Percentiles rank a stretch among this genome's conserved stretches.
These are phyloP conservation scores for Brachyalestes nurse DNA, from an alignment of 2,797 vertebrate genomes.

Conservation along the genomic window DNA sequence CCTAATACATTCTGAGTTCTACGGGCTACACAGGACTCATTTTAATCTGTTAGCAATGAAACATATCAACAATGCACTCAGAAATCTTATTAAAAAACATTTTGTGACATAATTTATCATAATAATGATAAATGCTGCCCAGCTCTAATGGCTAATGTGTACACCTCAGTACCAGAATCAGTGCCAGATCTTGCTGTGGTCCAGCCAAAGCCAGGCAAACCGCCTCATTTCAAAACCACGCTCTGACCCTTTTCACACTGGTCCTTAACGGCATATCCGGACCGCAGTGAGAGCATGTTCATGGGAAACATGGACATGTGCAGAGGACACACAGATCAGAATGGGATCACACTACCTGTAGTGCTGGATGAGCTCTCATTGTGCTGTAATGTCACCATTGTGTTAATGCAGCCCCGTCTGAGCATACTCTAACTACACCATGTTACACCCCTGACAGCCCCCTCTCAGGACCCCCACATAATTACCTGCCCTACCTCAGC, in stretches of 20 bases:
- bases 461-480: conserved; percentile 5
- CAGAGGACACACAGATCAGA: neutral
- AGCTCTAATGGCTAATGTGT: too few relatives aligned
- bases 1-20: too few relatives aligned
- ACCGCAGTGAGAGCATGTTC: neutral
- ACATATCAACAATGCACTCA: too few relatives aligned
- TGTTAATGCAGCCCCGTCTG: conserved; percentile 10
- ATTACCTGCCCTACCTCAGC: neutral
- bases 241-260: neutral
- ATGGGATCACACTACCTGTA: neutral
- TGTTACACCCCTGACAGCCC: neutral
- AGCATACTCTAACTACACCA: conserved; percentile 10
- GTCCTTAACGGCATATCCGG: neutral
- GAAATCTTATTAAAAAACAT: too few relatives aligned
- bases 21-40: too few relatives aligned
- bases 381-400: neutral
- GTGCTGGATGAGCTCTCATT: neutral
- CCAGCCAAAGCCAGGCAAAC: neutral
- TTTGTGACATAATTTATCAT: too few relatives aligned
- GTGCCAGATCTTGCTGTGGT: too few relatives aligned
- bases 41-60: too few relatives aligned
- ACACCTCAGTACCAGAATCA: too few relatives aligned
- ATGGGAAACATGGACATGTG: neutral
- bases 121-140: too few relatives aligned
- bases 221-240: neutral